These are phyloP conservation scores for Entomyzon cyanotis DNA, from an alignment of 2,113 vertebrate species.

Conservation along the genomic window DNA sequence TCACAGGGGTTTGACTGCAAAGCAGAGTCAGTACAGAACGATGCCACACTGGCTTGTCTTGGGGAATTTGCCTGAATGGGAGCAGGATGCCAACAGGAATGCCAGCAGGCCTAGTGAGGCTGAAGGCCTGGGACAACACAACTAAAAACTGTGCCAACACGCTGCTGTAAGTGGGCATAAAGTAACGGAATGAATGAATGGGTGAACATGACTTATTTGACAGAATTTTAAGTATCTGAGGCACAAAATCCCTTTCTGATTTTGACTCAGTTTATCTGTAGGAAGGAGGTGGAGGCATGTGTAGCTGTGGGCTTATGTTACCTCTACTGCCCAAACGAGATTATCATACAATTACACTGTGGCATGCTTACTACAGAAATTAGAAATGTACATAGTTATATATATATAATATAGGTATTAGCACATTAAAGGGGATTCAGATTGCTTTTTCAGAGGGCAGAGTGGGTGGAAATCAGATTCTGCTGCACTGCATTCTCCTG, in stretches of 20 bases:
- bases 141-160: neutral
- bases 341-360: neutral
- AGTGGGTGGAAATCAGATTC: constrained; percentile 15
- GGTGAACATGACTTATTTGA: neutral
- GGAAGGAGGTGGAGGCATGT: neutral
- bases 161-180: neutral
- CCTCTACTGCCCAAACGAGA: neutral
- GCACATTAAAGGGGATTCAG: neutral
- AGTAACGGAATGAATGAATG: neutral
- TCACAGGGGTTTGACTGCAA: too few relatives aligned
- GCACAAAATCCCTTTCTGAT: neutral
- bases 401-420: neutral
- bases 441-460: neutral
- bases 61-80: too few relatives aligned
- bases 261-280: neutral
- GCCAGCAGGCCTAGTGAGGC: neutral
- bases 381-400: neutral
- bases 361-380: neutral
- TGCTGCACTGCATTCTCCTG: neutral
- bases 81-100: neutral
- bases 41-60: neutral
- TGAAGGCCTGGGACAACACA: neutral
- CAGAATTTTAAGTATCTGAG: neutral
- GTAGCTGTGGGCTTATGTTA: neutral
- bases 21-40: accelerated